Percentiles rank a stretch among this genome's conserved stretches.
Conservation (phyloP, 1,140 invertebrate species). For the Drosophila sucinea region DNA sequence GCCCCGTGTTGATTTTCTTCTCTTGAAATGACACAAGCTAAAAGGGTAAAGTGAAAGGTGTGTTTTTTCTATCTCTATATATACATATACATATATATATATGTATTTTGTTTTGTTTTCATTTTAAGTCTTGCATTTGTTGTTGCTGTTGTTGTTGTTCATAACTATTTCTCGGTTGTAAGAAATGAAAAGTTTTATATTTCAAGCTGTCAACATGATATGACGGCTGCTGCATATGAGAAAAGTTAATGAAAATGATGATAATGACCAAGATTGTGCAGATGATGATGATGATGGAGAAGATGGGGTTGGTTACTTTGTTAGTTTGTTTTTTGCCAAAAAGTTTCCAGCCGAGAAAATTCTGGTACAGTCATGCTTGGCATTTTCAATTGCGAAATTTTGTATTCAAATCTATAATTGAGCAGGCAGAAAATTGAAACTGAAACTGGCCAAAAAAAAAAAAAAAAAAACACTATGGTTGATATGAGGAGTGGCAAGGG, state of each 20-base stretch:
- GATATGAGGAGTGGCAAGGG: too few relatives aligned
- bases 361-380: conserved; percentile 19
- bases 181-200: conserved; percentile 15
- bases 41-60: conserved; percentile 3
- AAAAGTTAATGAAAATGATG: conserved; percentile 3
- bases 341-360: background rate
- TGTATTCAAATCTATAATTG: conserved; percentile 43
- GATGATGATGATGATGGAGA: background rate
- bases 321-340: background rate
- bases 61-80: conserved; percentile 3
- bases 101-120: background rate
- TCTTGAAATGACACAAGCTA: conserved; percentile 3
- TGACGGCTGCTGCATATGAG: background rate
- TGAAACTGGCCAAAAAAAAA: conserved; percentile 32
- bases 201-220: conserved; percentile 12
- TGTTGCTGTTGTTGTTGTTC: background rate
- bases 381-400: conserved; percentile 45
- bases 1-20: too few relatives aligned
- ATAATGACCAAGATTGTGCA: background rate
- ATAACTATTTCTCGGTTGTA: background rate
- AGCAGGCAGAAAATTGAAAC: conserved; percentile 27
- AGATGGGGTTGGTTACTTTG: background rate
- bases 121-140: background rate
- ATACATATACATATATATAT: too few relatives aligned
- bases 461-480: background rate